Conservation (phyloP, 2,888 invertebrate species). For the Artemia sinica region DNA sequence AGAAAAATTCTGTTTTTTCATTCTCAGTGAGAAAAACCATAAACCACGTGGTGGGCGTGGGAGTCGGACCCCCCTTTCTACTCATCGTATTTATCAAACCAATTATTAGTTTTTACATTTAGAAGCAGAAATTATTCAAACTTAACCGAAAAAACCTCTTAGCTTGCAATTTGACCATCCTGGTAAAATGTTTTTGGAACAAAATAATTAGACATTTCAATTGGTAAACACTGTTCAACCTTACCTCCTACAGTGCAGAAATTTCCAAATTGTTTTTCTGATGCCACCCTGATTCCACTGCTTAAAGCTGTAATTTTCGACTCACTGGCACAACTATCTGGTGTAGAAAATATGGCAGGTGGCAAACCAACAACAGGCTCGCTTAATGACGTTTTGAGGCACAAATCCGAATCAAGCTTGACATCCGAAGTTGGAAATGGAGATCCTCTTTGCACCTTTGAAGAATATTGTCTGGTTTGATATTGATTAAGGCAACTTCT, state of each 20-base stretch:
- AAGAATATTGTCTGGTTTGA: background rate
- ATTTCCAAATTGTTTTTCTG: constrained; percentile 88
- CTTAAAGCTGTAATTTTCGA: constrained; percentile 79
- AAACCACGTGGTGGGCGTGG: no score
- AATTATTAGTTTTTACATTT: no score
- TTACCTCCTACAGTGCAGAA: constrained; percentile 90
- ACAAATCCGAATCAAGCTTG: background rate
- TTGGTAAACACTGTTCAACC: constrained; percentile 19
- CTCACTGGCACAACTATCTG: constrained; percentile 47
- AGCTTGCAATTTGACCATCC: no score
- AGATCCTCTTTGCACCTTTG: background rate
- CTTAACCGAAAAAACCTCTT: background rate
- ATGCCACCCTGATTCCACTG: constrained; percentile 80
- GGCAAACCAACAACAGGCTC: constrained; percentile 29
- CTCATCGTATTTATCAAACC: no score
- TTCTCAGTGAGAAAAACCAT: no score
- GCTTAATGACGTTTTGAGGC: background rate
- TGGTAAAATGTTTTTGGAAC: no score
- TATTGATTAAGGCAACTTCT: background rate
- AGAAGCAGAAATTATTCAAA: constrained; percentile 7
- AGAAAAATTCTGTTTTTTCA: no score
- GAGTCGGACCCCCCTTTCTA: no score
- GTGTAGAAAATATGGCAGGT: constrained; percentile 51
- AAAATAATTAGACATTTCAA: no score
- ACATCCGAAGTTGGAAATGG: background rate